phyloP scores from a whole-genome alignment of 2,888 invertebrate genomes.

The Seira ritae region DNA sequence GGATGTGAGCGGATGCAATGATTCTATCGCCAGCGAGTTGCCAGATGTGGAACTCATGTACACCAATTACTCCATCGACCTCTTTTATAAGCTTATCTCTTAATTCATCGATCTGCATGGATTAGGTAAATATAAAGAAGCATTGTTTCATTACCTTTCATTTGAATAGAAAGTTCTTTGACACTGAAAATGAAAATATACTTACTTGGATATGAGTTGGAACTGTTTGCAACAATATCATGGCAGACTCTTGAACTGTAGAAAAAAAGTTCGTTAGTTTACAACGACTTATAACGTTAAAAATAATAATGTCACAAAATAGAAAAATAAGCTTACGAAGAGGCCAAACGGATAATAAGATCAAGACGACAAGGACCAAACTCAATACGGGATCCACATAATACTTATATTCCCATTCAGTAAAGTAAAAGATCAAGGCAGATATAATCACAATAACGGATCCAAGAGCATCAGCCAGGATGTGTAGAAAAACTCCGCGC shows the following conservation, averaged over 20 bases:
- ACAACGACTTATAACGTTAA: too few relatives aligned
- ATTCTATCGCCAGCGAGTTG: conserved; percentile 94
- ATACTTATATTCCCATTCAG: conserved; percentile 83
- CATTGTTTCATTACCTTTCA: not conserved
- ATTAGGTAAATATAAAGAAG: too few relatives aligned
- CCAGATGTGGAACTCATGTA: conserved; percentile 99
- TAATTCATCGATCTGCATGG: conserved; percentile 91
- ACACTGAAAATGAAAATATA: too few relatives aligned
- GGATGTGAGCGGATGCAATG: conserved; percentile 97
- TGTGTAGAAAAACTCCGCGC: conserved; percentile 99
- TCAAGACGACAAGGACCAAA: conserved; percentile 90
- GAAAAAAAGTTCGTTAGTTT: not conserved
- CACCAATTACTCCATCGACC: conserved; percentile 95
- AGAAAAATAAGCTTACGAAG: conserved; percentile 76
- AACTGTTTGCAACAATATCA: conserved; percentile 97
- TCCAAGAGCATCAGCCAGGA: conserved; percentile 97
- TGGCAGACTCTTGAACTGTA: conserved; percentile 90
- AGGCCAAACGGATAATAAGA: conserved; percentile 93
- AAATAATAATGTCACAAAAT: too few relatives aligned
- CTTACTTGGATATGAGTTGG: conserved; percentile 93
- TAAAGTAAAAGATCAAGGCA: conserved; percentile 83
- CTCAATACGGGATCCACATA: conserved; percentile 98
- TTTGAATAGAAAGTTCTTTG: too few relatives aligned
- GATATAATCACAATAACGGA: conserved; percentile 94
- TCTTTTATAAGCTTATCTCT: conserved; percentile 90